Evolutionary conservation across 2,113 vertebrate species (phyloP), one percentile per base, ranked within the genome.

Genomic region (Mohoua ochrocephala): DNA sequence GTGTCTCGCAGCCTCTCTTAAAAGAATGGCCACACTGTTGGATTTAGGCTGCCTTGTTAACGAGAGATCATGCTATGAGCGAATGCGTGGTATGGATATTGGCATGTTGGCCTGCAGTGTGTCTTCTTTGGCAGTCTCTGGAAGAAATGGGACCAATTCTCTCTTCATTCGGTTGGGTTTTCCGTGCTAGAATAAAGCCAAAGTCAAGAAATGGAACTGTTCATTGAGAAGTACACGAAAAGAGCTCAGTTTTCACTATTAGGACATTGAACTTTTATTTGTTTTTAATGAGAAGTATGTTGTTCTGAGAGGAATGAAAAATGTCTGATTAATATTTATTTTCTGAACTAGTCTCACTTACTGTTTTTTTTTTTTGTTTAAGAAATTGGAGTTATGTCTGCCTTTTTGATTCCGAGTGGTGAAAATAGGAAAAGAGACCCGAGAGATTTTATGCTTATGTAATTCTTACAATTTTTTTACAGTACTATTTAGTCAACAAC

Each of bases 21-120:
- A 89, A 84, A 70, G 37, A 86, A 90, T 77, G 92, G 81, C 91
- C 74, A 87, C 74, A 50, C 87, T 96, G 59, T 30, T 92, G 95
- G 97, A 96, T 96, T 91, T 96, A 98, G 98, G 59, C 89, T 93
- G 90, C 89, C 97, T 94, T 50, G 68, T 96, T 92, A 87, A 93
- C 82, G 95, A 41, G 21, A 60, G 26, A 94, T 93, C 91, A 94
- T 56, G 45, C 95, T 95, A 76, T 39, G 41, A 95, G 67, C 33
- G 81, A 78, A 89, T 97, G 96, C 92, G 87, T 88, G 93, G 33
- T 41, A 21, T 30, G 47, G 59, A 50, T 68, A 30, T 50, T 60
- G 59, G 41, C 15, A 17, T 5, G 2, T 6, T 81, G 47, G 23
- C 11, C 39, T 83, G 39, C 63, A 56, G 7, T 24, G n/a, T 31